phyloP scores from a whole-genome alignment of 2,888 invertebrate genomes.

The Drosophila atripex region DNA sequence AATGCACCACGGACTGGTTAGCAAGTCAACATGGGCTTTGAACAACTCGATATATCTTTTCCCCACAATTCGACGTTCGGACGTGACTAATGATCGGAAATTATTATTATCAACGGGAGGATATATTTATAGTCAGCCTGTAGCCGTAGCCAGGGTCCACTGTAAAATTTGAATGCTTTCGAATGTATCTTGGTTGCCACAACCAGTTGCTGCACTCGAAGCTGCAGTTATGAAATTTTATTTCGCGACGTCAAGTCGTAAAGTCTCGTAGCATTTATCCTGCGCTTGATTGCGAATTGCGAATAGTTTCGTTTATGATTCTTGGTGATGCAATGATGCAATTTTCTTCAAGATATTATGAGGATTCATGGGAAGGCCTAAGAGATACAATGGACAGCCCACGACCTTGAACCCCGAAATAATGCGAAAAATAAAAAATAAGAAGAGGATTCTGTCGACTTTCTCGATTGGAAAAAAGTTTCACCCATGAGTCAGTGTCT shows the following conservation, averaged over 20 bases:
- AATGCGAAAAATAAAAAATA: too few species aligned
- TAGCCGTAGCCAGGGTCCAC: slow-evolving; percentile 13
- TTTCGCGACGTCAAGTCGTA: not conserved
- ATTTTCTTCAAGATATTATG: not conserved
- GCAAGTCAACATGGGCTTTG: too few species aligned
- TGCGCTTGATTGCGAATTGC: slow-evolving; percentile 3
- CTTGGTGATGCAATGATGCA: not conserved
- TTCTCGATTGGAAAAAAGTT: slow-evolving; percentile 8
- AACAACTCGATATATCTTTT: too few species aligned
- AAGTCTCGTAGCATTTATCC: slow-evolving; percentile 15
- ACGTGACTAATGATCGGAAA: too few species aligned
- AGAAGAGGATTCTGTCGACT: not conserved
- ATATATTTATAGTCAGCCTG: not conserved
- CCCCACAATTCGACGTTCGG: too few species aligned
- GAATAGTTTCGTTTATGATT: not conserved
- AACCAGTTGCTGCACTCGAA: slow-evolving; percentile 10
- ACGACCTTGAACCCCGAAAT: too few species aligned
- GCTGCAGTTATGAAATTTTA: slow-evolving; percentile 20
- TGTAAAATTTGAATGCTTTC: slow-evolving; percentile 30
- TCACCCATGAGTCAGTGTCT: too few species aligned
- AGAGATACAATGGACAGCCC: too few species aligned
- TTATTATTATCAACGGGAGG: not conserved
- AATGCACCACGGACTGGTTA: not conserved
- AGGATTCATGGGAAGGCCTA: too few species aligned
- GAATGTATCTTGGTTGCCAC: not conserved